Evolutionary conservation across 92 coral and sea anemone species (phyloP).

Genomic region (Siderastrea radians): DNA sequence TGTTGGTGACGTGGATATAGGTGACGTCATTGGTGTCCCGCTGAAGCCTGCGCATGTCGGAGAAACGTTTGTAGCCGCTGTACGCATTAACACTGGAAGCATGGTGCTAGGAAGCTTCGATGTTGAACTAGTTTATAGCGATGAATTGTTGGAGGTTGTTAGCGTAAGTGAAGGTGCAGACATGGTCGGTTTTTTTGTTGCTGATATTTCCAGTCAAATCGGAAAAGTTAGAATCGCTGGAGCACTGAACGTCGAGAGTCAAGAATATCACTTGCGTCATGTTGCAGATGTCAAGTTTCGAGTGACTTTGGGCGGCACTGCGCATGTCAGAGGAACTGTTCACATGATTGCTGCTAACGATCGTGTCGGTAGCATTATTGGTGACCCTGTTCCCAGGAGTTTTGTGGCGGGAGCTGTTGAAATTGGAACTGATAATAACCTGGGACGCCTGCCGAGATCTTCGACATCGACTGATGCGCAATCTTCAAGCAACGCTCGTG

Average conservation of each 20-base stretch:
- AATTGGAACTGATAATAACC: background rate
- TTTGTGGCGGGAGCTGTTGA: slow-evolving; percentile 58
- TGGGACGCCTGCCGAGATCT: slow-evolving; percentile 46
- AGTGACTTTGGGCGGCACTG: slow-evolving; percentile 27
- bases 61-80: slow-evolving; percentile 38
- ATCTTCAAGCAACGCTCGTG: background rate
- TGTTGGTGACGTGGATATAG: slow-evolving; percentile 69
- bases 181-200: slow-evolving; percentile 52
- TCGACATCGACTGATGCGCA: background rate
- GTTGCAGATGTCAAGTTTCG: slow-evolving; percentile 61
- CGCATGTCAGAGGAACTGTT: slow-evolving; percentile 44
- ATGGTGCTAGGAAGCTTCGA: slow-evolving; percentile 56
- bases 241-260: slow-evolving; percentile 28
- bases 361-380: slow-evolving; percentile 50
- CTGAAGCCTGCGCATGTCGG: slow-evolving; percentile 32
- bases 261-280: slow-evolving; percentile 33
- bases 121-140: slow-evolving; percentile 32
- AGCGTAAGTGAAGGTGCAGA: slow-evolving; percentile 50
- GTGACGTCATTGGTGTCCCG: slow-evolving; percentile 61
- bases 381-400: slow-evolving; percentile 43
- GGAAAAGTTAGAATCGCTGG: slow-evolving; percentile 56
- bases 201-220: slow-evolving; percentile 19
- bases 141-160: slow-evolving; percentile 6
- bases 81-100: slow-evolving; percentile 58
- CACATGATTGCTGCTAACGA: slow-evolving; percentile 63